phyloP scores from a whole-genome alignment of 2,113 vertebrate species.

The Hydropotes inermis region DNA sequence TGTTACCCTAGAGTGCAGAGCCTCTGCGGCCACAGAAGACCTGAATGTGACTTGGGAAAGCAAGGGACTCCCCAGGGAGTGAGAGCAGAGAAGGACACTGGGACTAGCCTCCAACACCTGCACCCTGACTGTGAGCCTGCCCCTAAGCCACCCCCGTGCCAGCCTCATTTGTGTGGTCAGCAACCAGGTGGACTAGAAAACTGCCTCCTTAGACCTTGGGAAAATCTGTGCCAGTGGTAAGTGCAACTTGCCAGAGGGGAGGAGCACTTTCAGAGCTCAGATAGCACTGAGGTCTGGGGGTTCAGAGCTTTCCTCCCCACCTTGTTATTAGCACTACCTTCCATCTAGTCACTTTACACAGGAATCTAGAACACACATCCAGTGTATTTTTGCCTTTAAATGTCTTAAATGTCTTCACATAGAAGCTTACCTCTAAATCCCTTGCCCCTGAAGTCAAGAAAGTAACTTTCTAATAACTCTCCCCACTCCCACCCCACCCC shows the following conservation, averaged over 20 bases:
- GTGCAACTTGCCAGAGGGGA: not conserved
- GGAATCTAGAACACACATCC: not conserved
- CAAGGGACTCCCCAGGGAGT: fast-evolving
- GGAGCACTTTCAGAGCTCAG: not conserved
- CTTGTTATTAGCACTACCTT: not conserved
- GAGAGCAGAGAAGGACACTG: fast-evolving
- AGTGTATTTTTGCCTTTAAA: fast-evolving
- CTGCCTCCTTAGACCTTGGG: not conserved
- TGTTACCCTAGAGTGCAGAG: conserved; percentile 37
- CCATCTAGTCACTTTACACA: not conserved
- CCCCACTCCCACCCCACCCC: too few species aligned
- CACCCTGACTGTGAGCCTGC: not conserved
- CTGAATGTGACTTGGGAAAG: conserved; percentile 26
- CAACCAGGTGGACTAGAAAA: not conserved
- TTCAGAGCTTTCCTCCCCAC: not conserved
- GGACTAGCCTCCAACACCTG: not conserved
- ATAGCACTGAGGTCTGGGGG: not conserved
- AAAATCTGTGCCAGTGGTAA: not conserved
- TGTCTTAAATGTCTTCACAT: not conserved
- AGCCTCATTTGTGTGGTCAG: conserved; percentile 60
- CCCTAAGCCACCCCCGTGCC: not conserved
- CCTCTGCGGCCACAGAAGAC: not conserved
- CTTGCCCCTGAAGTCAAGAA: not conserved
- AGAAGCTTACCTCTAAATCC: not conserved
- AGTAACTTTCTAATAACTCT: not conserved